phyloP scores from a whole-genome alignment of 2,888 invertebrate species.

The Bombylius discolor region DNA sequence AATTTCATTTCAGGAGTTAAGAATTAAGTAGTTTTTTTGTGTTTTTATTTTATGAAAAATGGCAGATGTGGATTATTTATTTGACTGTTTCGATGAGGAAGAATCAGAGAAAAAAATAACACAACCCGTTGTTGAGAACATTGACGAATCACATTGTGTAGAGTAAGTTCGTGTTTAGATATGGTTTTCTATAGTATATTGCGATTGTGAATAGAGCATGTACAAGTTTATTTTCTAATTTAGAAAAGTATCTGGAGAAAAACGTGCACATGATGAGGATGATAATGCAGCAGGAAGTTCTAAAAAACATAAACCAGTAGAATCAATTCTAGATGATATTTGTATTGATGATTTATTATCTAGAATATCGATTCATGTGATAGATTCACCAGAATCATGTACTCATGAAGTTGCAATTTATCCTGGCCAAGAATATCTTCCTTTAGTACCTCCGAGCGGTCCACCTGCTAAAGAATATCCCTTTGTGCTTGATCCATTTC shows the following conservation, averaged over 20 bases:
- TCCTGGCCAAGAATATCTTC: slow-evolving; percentile 66
- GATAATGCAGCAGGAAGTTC: slow-evolving; percentile 13
- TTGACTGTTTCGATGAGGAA: slow-evolving; percentile 31
- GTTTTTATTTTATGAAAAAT: slow-evolving; percentile 13
- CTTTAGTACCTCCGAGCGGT: slow-evolving; percentile 41
- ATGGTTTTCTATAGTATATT: not conserved
- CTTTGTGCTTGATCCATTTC: slow-evolving; percentile 94
- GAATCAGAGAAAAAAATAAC: slow-evolving; percentile 13
- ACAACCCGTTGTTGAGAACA: slow-evolving; percentile 12
- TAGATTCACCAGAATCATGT: slow-evolving; percentile 85
- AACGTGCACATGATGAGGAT: slow-evolving; percentile 13
- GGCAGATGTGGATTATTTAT: slow-evolving; percentile 34
- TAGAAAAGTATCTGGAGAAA: not conserved
- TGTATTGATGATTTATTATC: slow-evolving; percentile 65
- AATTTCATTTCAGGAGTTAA: too few relatives aligned
- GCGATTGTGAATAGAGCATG: too few relatives aligned
- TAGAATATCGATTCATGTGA: slow-evolving; percentile 73
- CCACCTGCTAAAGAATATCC: slow-evolving; percentile 85
- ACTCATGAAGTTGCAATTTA: slow-evolving; percentile 94
- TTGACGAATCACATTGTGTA: not conserved
- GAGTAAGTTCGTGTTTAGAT: not conserved
- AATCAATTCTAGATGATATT: slow-evolving; percentile 30
- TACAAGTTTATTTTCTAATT: too few relatives aligned
- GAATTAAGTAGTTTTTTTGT: too few relatives aligned
- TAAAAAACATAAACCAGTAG: slow-evolving; percentile 22